Evolutionary conservation across 2,113 vertebrate species (phyloP).

Genomic region (Crotophaga sulcirostris): DNA sequence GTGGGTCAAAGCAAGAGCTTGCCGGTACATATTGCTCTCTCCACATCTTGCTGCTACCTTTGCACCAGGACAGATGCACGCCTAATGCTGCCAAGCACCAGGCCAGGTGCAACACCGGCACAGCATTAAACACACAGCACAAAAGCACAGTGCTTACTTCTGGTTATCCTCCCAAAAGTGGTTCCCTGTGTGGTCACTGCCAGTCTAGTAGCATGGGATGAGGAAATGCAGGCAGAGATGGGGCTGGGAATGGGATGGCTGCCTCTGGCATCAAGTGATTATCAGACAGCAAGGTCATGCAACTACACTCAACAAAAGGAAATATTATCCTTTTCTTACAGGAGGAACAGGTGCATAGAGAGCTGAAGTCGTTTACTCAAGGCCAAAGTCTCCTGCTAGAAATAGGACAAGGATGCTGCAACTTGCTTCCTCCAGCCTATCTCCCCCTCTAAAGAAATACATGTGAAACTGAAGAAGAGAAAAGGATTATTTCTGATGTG

Average conservation of each 20-base stretch:
- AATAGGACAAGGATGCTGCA: neutral
- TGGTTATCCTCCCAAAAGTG: neutral
- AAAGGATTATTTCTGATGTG: neutral
- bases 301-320: neutral
- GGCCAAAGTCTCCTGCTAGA: neutral
- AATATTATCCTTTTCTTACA: neutral
- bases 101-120: neutral
- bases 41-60: neutral
- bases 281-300: neutral
- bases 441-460: neutral
- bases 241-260: neutral
- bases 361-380: neutral
- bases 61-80: neutral
- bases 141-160: accelerated
- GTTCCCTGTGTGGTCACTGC: neutral
- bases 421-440: neutral
- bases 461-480: neutral
- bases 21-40: neutral
- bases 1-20: neutral
- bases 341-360: accelerated
- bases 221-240: neutral
- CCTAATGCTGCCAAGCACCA: accelerated
- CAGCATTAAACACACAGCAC: neutral
- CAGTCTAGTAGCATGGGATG: neutral
- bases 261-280: neutral